Percentiles rank a stretch among this genome's conserved stretches.
Evolutionary conservation across 2,888 invertebrate species (phyloP).

Genomic region (Thecophora atra): DNA sequence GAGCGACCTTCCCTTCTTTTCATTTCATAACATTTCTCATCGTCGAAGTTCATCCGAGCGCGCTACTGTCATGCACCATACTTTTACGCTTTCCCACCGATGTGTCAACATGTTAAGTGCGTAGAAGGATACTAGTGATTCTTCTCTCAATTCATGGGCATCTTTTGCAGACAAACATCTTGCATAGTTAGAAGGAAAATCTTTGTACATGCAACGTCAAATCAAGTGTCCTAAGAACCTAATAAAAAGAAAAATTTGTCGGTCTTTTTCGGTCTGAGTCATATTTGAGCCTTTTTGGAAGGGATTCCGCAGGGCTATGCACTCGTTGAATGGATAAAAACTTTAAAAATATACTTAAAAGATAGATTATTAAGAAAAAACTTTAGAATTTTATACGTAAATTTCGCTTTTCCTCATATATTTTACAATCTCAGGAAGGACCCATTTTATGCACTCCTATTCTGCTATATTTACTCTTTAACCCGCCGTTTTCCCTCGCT

Average conservation of each 20-base stretch:
- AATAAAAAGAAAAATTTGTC: neutral
- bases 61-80: neutral
- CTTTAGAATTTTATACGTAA: too few species aligned
- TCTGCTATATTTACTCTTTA: too few species aligned
- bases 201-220: neutral
- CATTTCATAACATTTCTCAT: neutral
- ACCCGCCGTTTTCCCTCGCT: too few species aligned
- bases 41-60: neutral
- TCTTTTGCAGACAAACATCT: neutral
- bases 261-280: too few species aligned
- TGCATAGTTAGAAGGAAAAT: neutral
- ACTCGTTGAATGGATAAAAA: too few species aligned
- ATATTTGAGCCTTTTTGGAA: too few species aligned
- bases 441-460: too few species aligned
- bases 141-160: neutral
- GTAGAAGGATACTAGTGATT: neutral
- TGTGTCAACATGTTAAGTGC: neutral
- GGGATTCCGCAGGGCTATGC: too few species aligned
- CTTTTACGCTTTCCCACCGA: neutral
- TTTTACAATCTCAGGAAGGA: too few species aligned
- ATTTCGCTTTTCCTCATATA: too few species aligned
- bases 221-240: neutral
- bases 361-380: too few species aligned
- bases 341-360: too few species aligned
- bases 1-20: neutral